Evolutionary conservation across 2,113 vertebrate species (phyloP), one percentile per base, ranked within the genome.

Genomic region (Galbula dea): DNA sequence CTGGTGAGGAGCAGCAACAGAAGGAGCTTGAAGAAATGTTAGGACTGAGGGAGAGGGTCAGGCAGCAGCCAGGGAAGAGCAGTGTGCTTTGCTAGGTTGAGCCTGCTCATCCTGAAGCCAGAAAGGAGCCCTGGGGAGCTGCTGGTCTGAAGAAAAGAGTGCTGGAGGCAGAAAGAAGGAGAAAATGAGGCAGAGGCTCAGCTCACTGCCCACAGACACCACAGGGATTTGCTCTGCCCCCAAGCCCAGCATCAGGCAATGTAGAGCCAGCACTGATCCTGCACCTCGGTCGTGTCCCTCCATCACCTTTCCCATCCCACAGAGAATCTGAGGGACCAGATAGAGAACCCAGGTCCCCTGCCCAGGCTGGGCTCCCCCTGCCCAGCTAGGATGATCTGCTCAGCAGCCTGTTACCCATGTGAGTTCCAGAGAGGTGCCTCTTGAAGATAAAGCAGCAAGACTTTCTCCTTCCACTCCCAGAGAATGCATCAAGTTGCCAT

Each of bases 151-250:
- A 61, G 76, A 76, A n/a, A 93, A 83, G 57, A 86, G 29, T 7
- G 49, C 58, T 69, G 68, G 54, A 63, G 58, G 58, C 30, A 58
- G 59, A 52, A 36, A 61, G 57, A 75, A 72, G 57, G 23, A 39
- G 54, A 22, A 86, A 92, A 84, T 32, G 86, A 83, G 77, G 76
- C 86, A 92, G 75, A 92, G 72, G 83, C 54, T 88, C 67, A 76
- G 58, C 89, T 88, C 3, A 0, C 79, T 96, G 93, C 83, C 83
- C 75, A 63, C 52, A 16, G 86, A 75, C 71, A 49, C 71, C 67
- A 63, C 52, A 22, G 74, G 90, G 74, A 83, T 72, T 55, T 67
- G 61, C 51, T 71, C 54, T 74, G 46, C 16, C 18, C 46, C 51
- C 68, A 24, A 4, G 55, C 12, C 32, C 65, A 49, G 69, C 62